Conservation (phyloP, 2,888 invertebrate species). For the Metalampra italica region DNA sequence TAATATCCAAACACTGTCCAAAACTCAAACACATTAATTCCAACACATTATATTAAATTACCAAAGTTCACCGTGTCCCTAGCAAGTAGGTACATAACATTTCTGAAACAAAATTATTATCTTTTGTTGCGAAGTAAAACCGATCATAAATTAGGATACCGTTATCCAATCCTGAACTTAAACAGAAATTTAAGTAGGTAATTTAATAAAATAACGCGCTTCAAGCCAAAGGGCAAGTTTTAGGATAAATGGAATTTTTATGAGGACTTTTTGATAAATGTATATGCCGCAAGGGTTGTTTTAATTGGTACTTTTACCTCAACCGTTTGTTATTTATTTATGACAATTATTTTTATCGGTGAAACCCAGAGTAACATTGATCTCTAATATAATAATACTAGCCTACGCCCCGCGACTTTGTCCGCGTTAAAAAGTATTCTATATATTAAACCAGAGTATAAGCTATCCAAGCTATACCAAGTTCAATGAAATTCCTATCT, state of each 20-base stretch:
- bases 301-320: background rate
- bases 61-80: constrained; percentile 41
- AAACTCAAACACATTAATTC: constrained; percentile 34
- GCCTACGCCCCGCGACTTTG: too few relatives aligned
- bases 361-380: too few relatives aligned
- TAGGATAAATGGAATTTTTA: constrained; percentile 10
- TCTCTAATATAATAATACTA: too few relatives aligned
- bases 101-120: constrained; percentile 52
- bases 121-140: constrained; percentile 56
- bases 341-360: too few relatives aligned
- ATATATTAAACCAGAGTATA: too few relatives aligned
- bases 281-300: background rate
- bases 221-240: constrained; percentile 18
- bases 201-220: constrained; percentile 45
- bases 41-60: constrained; percentile 42
- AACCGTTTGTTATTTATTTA: too few relatives aligned
- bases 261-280: constrained; percentile 3
- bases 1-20: constrained; percentile 12
- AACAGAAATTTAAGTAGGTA: constrained; percentile 51
- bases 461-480: too few relatives aligned
- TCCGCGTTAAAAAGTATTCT: too few relatives aligned
- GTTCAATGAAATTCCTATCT: too few relatives aligned
- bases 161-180: constrained; percentile 49
- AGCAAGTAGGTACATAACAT: constrained; percentile 32
- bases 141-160: constrained; percentile 60